Conservation (phyloP, 2,113 vertebrate genomes). For the Piprites chloris region DNA sequence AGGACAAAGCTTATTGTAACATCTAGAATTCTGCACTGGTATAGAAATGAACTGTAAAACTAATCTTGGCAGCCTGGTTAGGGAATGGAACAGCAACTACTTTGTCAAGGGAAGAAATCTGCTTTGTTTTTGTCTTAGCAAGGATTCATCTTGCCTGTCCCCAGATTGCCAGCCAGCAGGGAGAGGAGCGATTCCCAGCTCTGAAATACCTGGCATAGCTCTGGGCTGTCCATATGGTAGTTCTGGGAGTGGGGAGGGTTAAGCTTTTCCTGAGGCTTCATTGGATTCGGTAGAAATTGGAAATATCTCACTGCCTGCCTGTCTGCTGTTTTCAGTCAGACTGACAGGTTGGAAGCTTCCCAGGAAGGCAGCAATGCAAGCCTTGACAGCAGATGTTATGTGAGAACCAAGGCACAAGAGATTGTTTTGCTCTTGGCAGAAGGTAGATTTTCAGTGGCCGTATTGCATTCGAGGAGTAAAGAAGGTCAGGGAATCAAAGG, state of each 20-base stretch:
- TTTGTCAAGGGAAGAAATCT: neutral
- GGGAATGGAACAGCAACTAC: neutral
- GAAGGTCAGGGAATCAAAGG: slow-evolving; percentile 6
- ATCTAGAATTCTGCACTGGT: neutral
- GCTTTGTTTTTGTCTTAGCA: neutral
- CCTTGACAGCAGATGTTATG: slow-evolving; percentile 60
- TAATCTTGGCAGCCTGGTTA: neutral
- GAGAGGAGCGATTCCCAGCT: neutral
- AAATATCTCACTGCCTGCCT: slow-evolving; percentile 19
- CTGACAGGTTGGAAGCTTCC: slow-evolving; percentile 52
- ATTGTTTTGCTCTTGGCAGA: slow-evolving; percentile 34
- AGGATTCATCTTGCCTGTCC: neutral
- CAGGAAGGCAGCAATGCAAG: slow-evolving; percentile 30
- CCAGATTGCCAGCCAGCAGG: neutral
- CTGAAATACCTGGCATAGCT: slow-evolving; percentile 32
- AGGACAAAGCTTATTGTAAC: neutral
- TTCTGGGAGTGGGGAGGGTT: neutral
- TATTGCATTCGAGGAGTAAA: slow-evolving; percentile 17
- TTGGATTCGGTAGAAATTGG: neutral
- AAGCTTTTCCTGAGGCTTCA: slow-evolving; percentile 11
- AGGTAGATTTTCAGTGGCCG: slow-evolving; percentile 1
- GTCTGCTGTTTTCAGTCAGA: slow-evolving; percentile 37
- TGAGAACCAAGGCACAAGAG: neutral
- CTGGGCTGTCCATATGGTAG: slow-evolving; percentile 37
- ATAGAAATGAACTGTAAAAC: neutral